phyloP scores from a whole-genome alignment of 2,113 vertebrate genomes.

The Sclerurus mexicanus region DNA sequence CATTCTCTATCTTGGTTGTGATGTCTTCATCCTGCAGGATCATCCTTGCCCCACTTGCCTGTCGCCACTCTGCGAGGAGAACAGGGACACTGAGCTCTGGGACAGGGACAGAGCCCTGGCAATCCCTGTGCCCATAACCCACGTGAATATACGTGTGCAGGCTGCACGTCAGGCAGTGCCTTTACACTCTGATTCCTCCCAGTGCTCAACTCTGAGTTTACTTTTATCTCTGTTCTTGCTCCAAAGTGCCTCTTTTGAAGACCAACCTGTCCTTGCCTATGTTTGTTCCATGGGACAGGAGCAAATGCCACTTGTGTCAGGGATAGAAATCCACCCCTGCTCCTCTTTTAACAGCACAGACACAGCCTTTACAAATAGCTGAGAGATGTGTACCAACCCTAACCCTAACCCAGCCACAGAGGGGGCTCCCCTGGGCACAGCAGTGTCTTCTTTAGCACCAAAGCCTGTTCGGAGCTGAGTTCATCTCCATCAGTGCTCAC shows the following conservation, averaged over 20 bases:
- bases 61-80: conserved; percentile 78
- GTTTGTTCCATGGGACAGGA: not conserved
- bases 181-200: not conserved
- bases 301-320: not conserved
- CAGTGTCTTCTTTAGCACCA: not conserved
- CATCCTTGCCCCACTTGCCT: conserved; percentile 77
- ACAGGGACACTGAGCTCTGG: not conserved
- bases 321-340: not conserved
- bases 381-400: not conserved
- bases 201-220: not conserved
- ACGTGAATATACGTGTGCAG: not conserved
- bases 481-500: not conserved
- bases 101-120: not conserved
- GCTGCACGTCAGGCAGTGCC: not conserved
- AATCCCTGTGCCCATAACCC: not conserved
- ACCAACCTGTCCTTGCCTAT: not conserved
- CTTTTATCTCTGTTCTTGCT: not conserved
- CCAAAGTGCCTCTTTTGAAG: fast-evolving
- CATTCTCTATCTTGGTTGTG: conserved; percentile 85
- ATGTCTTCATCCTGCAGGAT: conserved; percentile 85
- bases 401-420: not conserved
- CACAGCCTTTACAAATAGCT: not conserved
- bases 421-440: not conserved
- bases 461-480: not conserved
- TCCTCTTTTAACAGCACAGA: not conserved